Conservation (phyloP, 2,113 vertebrate genomes). For the rabbit (Oryctolagus cuniculus) region mOryCun1.1 NC_091453.1:99791501-99792000, state of each 20-base stretch:
- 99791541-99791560: background rate
- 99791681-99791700: background rate
- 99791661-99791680: background rate
- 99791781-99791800: conserved; percentile 20
- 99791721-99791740: background rate
- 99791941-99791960: background rate
- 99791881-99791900: background rate
- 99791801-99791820: background rate
- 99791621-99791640: conserved; percentile 36
- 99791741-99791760: background rate
- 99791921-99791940: background rate
- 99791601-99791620: conserved; percentile 26
- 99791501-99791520: background rate
- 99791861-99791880: conserved; percentile 4
- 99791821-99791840: conserved; percentile 42
- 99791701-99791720: conserved; percentile 1
- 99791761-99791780: conserved; percentile 22
- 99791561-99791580: background rate
- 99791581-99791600: conserved; percentile 16
- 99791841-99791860: background rate
- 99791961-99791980: background rate
- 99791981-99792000: background rate
- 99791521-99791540: conserved; percentile 19
- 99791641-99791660: conserved; percentile 11
- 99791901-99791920: background rate